A percentile compares a stretch with the other conserved stretches of the same genome.
These are phyloP conservation scores for Dioctria linearis DNA, from an alignment of 2,888 invertebrate genomes.

Conservation along the genomic window DNA sequence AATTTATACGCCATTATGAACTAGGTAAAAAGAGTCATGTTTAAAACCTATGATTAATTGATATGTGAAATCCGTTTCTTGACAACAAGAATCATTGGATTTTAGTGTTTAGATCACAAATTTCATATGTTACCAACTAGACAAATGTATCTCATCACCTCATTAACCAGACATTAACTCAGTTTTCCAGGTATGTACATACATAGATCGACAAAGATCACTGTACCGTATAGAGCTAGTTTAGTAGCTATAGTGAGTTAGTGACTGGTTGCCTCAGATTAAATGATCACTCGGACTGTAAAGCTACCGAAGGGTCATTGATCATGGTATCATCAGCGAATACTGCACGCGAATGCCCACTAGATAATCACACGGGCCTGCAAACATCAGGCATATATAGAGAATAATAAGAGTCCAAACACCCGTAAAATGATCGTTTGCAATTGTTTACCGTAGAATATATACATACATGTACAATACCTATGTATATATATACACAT, in stretches of 20 bases:
- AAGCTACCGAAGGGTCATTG: conserved; percentile 35
- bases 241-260: too few relatives aligned
- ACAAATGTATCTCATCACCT: conserved; percentile 31
- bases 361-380: conserved; percentile 12
- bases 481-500: neutral
- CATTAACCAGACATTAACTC: conserved; percentile 32
- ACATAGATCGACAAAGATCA: neutral
- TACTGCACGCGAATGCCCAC: conserved; percentile 20
- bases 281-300: conserved; percentile 29
- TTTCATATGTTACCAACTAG: neutral
- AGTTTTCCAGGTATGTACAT: conserved; percentile 1
- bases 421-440: conserved; percentile 33
- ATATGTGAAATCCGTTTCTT: neutral
- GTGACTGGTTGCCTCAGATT: neutral
- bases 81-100: too few relatives aligned
- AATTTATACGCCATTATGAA: neutral
- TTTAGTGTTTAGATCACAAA: too few relatives aligned
- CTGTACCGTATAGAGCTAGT: neutral
- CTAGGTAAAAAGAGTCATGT: neutral
- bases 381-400: too few relatives aligned
- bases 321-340: conserved; percentile 12
- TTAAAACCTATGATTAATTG: neutral
- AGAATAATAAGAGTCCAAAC: conserved; percentile 20
- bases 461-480: neutral
- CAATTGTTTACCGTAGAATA: conserved; percentile 29